Conservation (phyloP, 2,797 vertebrate genomes). For the Anabacerthia variegaticeps region DNA sequence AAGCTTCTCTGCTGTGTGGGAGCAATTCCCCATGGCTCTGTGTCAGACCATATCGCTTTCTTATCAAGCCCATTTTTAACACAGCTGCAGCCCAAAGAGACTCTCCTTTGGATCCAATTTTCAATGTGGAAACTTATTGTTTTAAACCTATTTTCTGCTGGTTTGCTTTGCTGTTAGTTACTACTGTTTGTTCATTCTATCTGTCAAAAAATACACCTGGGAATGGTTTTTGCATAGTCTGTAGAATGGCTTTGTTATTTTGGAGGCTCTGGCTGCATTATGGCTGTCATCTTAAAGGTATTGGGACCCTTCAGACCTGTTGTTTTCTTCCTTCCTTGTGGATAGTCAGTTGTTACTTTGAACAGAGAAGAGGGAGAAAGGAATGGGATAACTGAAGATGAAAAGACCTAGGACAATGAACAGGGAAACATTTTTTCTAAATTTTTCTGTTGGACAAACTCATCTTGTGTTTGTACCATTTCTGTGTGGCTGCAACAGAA, state of each 20-base stretch:
- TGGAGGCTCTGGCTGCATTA: not conserved
- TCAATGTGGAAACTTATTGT: not conserved
- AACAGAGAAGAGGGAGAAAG: not conserved
- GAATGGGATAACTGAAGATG: not conserved
- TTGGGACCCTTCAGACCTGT: not conserved
- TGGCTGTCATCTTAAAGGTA: not conserved
- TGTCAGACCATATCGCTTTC: not conserved
- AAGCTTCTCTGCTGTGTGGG: not conserved
- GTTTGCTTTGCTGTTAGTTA: not conserved
- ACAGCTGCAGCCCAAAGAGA: not conserved
- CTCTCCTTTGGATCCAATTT: not conserved
- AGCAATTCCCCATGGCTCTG: not conserved
- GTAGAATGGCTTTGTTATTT: not conserved
- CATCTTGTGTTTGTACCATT: not conserved
- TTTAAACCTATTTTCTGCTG: not conserved
- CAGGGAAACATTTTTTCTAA: not conserved
- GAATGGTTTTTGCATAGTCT: not conserved
- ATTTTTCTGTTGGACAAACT: not conserved
- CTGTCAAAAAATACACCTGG: not conserved
- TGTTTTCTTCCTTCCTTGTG: not conserved
- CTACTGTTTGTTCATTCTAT: not conserved
- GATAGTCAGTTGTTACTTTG: not conserved
- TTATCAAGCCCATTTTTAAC: not conserved
- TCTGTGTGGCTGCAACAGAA: not conserved
- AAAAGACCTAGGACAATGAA: not conserved